Evolutionary conservation across 1,140 invertebrate species (phyloP), one percentile per base, ranked within the genome.

Genomic region (Cotesia chilonis): DNA sequence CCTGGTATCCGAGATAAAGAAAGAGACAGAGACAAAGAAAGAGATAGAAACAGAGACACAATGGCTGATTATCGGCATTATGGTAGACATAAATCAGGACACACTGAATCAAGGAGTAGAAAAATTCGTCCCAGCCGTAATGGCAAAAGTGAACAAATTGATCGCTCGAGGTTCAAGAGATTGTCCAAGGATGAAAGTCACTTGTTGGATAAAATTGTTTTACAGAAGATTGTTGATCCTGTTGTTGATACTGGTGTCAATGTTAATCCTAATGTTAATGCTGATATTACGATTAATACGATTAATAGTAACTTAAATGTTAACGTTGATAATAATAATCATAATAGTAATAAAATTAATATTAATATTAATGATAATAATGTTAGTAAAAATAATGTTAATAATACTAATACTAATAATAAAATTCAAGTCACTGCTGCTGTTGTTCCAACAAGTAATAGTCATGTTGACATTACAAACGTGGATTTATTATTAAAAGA

Each of bases 401-500:
- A n/a, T 41, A 38, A n/a, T 41, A 38, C 81, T 70, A 85, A 86
- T 38, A 41, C 12, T 55, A 3, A 6, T 28, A 28, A 7, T 6
- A 2, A 6, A 5, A 10, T 5, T 70, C 86, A 2, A 5, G 41
- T 2, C 5, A 6, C 4, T 6, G 41, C 41, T 47, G 41, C 5
- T 47, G 2, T 6, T 9, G 41, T 47, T 47, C 41, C 41, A 7
- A 10, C 5, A 9, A 2, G 2, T 6, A 10, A 6, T 47, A 7
- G 41, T 47, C 6, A 47, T 47, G 41, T 86, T 37, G 87, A 88
- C 71, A 87, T 89, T 55, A 85, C 87, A 38, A 88, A 88, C 0
- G 85, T 86, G 37, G 88, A 90, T 78, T 87, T 87, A 0, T 86
- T 88, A 5, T 85, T 92, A 6, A 87, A 87, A 69, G 93, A 94